Conservation (phyloP, 1,140 invertebrate species). For the Cotesia glomerata region DNA sequence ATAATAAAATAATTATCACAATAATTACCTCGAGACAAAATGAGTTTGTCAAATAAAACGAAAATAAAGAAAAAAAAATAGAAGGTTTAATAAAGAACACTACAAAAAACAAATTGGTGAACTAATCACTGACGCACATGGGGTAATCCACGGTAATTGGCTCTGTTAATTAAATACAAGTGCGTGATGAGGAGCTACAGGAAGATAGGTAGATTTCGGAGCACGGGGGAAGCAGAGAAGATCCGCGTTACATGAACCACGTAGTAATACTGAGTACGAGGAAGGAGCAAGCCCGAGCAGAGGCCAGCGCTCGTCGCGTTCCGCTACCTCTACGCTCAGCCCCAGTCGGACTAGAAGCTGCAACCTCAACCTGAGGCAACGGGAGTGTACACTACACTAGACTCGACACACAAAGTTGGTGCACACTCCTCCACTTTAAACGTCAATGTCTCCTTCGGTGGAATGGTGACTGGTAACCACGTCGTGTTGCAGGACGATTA, state of each 20-base stretch:
- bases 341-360: too few species aligned
- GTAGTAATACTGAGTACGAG: not conserved
- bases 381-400: not conserved
- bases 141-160: too few species aligned
- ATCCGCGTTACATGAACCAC: not conserved
- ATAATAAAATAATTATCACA: not conserved
- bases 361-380: not conserved
- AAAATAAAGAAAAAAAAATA: too few species aligned
- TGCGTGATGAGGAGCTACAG: not conserved
- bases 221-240: not conserved
- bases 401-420: not conserved
- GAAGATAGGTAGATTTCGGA: too few species aligned
- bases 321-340: not conserved
- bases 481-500: conserved; percentile 34
- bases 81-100: too few species aligned
- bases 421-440: conserved; percentile 8
- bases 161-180: not conserved
- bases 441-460: conserved; percentile 35
- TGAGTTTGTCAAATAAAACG: too few species aligned
- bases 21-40: not conserved
- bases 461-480: conserved; percentile 31
- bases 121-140: too few species aligned
- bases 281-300: conserved; percentile 35
- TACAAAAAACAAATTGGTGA: too few species aligned
- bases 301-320: conserved; percentile 18